Conservation (phyloP, 2,113 vertebrate genomes). For the Vanacampus margaritifer region DNA sequence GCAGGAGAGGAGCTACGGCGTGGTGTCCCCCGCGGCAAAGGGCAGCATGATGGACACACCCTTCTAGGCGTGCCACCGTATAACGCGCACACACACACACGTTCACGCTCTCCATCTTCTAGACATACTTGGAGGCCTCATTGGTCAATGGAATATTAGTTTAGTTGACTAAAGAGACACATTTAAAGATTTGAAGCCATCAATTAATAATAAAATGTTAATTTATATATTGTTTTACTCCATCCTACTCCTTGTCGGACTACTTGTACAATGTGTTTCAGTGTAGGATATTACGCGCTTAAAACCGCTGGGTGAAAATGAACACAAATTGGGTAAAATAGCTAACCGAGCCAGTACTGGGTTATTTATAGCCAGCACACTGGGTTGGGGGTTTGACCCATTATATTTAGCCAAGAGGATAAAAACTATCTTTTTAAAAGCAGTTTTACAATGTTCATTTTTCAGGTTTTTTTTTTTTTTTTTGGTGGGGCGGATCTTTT, state of each 20-base stretch:
- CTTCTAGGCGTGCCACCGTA: conserved; percentile 49
- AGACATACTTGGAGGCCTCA: background rate
- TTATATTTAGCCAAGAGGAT: background rate
- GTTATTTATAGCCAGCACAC: too few relatives aligned
- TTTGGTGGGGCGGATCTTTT: background rate
- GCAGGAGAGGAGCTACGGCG: conserved; percentile 69
- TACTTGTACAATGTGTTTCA: too few relatives aligned
- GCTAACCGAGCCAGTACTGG: too few relatives aligned
- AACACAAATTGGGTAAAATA: too few relatives aligned
- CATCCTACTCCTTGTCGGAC: too few relatives aligned
- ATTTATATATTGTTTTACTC: too few relatives aligned
- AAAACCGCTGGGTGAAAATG: too few relatives aligned
- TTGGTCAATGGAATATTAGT: conserved; percentile 5
- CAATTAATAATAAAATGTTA: background rate
- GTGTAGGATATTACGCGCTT: too few relatives aligned
- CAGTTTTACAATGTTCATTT: background rate
- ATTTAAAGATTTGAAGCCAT: background rate
- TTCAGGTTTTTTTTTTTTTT: background rate
- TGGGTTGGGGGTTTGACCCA: too few relatives aligned
- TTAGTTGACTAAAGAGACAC: background rate
- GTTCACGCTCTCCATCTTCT: conserved; percentile 17
- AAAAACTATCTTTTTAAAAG: background rate
- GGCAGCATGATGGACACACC: conserved; percentile 78
- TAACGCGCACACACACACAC: conserved; percentile 3
- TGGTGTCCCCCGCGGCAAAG: conserved; percentile 69